Conservation (phyloP, 2,113 vertebrate genomes). For the Elephantulus edwardii region DNA sequence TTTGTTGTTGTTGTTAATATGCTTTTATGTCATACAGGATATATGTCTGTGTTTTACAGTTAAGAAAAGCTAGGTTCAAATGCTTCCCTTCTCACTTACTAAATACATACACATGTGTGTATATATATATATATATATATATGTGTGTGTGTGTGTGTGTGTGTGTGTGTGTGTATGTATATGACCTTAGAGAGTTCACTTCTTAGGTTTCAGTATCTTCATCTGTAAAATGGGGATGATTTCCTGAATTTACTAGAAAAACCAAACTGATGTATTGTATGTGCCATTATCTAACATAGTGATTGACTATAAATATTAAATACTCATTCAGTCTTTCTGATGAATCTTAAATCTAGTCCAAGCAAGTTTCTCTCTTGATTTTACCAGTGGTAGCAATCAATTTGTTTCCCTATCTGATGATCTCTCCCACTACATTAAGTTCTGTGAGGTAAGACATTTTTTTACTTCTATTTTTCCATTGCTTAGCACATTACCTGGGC, state of each 20-base stretch:
- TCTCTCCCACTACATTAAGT: not conserved
- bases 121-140: too few species aligned
- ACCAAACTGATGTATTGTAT: not conserved
- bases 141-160: too few species aligned
- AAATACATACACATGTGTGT: too few species aligned
- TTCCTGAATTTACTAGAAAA: conserved; percentile 10
- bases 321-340: not conserved
- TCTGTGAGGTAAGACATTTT: not conserved
- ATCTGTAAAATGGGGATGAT: conserved; percentile 15
- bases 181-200: not conserved
- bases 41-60: not conserved
- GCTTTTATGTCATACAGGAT: conserved; percentile 27
- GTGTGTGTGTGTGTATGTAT: too few species aligned
- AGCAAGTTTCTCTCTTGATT: too few species aligned
- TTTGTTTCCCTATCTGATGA: not conserved
- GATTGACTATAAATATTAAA: conserved; percentile 2
- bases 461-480: conserved; percentile 36
- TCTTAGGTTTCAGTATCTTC: conserved; percentile 22
- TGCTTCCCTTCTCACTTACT: not conserved
- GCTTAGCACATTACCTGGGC: conserved; percentile 2
- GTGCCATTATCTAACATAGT: not conserved
- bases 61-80: conserved; percentile 16
- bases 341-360: conserved; percentile 38
- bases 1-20: conserved; percentile 24
- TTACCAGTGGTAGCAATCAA: not conserved